phyloP scores from a whole-genome alignment of 92 coral and sea anemone species.

The Zoanthus sociatus region DNA sequence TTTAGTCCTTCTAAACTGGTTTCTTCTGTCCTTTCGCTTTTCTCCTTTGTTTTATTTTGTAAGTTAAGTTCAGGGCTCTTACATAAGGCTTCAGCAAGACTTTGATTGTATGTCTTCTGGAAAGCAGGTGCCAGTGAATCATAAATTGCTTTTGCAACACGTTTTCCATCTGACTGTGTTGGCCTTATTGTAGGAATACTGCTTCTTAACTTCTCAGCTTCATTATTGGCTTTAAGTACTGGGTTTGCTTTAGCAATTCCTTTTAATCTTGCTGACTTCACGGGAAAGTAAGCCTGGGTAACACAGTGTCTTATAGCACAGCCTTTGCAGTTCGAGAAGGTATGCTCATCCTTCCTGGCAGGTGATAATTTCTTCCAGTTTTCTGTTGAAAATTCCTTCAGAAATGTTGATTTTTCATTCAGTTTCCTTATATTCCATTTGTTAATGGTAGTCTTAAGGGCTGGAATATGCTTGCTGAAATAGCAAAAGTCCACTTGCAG shows the following conservation, averaged over 20 bases:
- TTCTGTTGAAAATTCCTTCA: conserved; percentile 26
- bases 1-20: conserved; percentile 27
- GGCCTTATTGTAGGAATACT: neutral
- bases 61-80: conserved; percentile 43
- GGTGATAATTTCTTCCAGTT: conserved; percentile 33
- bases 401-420: conserved; percentile 30
- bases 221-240: conserved; percentile 42
- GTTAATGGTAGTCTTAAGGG: conserved; percentile 25
- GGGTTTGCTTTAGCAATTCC: conserved; percentile 40
- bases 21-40: conserved; percentile 28
- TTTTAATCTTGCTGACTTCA: conserved; percentile 11
- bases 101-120: conserved; percentile 30
- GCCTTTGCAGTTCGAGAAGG: conserved; percentile 28
- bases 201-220: neutral
- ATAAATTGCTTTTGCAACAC: conserved; percentile 26
- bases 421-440: conserved; percentile 61
- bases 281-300: conserved; percentile 39
- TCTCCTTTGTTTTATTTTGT: conserved; percentile 42
- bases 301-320: conserved; percentile 11
- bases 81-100: conserved; percentile 48
- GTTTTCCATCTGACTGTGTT: conserved; percentile 20
- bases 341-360: conserved; percentile 30
- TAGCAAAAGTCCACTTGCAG: conserved; percentile 3
- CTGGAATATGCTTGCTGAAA: conserved; percentile 16
- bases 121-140: conserved; percentile 40